Evolutionary conservation across 2,797 vertebrate species (phyloP).

Genomic region (Enteromius fasciolatus): DNA sequence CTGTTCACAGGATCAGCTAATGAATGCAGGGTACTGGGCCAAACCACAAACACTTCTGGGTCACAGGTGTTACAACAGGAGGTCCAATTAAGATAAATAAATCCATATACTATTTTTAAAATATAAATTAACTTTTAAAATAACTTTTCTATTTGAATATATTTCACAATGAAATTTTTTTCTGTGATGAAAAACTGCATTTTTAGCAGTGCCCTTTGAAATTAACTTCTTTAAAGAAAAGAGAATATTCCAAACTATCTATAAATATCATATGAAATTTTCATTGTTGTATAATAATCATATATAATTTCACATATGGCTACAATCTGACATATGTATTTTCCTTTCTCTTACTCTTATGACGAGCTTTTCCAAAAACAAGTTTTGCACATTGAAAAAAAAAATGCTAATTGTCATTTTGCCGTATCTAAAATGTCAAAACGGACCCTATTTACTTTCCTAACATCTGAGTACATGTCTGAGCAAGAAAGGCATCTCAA

Average conservation of each 20-base stretch:
- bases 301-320: background rate
- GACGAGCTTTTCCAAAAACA: background rate
- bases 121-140: background rate
- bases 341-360: background rate
- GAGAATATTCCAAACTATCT: background rate
- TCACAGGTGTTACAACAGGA: background rate
- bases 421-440: background rate
- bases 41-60: background rate
- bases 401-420: too few species aligned
- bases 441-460: background rate
- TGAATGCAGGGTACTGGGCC: background rate
- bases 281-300: background rate
- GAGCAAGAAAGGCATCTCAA: background rate
- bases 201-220: background rate
- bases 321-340: background rate
- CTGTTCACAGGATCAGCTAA: slow-evolving; percentile 27
- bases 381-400: too few species aligned
- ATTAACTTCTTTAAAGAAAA: background rate
- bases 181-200: background rate
- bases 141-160: background rate
- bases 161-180: background rate
- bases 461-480: too few species aligned
- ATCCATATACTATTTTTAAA: background rate
- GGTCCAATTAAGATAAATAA: background rate
- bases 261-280: background rate